Conservation (phyloP, 37 sponge, comb jelly and placozoan species). For the Chondrilla cf. caribensis region DNA sequence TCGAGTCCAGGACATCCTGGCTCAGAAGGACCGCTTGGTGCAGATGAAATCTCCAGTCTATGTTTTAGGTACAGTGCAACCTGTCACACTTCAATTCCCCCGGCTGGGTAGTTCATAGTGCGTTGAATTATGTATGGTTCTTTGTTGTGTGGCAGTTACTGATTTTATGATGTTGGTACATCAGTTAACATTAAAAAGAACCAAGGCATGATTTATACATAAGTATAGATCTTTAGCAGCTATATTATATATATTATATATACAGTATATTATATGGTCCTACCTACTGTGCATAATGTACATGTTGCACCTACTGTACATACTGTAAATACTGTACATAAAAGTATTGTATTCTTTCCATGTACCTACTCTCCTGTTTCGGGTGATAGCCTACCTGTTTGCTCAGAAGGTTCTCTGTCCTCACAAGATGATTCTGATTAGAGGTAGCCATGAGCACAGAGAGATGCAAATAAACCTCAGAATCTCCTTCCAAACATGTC, state of each 20-base stretch:
- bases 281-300: not conserved
- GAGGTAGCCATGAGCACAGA: slow-evolving; percentile 93
- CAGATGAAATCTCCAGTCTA: slow-evolving; percentile 74
- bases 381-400: slow-evolving; percentile 89
- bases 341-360: too few species aligned
- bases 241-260: not conserved
- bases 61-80: slow-evolving; percentile 91
- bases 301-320: slow-evolving; percentile 7
- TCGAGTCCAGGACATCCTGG: slow-evolving; percentile 68
- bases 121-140: too few species aligned
- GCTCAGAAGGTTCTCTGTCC: slow-evolving; percentile 93
- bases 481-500: slow-evolving; percentile 73
- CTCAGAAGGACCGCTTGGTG: slow-evolving; percentile 69
- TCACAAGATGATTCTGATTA: slow-evolving; percentile 77
- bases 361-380: not conserved
- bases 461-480: slow-evolving; percentile 79
- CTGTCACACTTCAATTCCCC: too few species aligned
- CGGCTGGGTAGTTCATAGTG: too few species aligned
- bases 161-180: too few species aligned
- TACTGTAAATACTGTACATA: too few species aligned
- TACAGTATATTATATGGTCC: slow-evolving; percentile 45
- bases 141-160: too few species aligned
- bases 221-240: too few species aligned
- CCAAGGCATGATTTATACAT: too few species aligned
- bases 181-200: too few species aligned